A percentile compares a stretch with the other conserved stretches of the same genome.
These are phyloP conservation scores for Arothron firmamentum DNA, from an alignment of 2,113 vertebrate genomes.

Conservation along the genomic window DNA sequence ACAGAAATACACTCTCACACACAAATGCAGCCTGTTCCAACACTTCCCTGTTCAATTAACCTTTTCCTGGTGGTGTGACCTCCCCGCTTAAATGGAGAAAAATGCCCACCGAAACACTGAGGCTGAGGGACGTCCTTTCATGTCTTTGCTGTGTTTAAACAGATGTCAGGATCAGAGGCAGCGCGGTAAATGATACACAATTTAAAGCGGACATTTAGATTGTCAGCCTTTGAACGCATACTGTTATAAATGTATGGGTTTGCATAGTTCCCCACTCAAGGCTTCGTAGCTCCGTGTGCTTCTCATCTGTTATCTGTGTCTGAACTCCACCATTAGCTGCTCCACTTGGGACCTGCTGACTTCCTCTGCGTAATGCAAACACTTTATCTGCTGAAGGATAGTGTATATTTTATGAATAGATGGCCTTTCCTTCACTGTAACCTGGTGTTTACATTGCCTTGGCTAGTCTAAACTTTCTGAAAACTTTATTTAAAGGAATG, in stretches of 20 bases:
- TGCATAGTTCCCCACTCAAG: background rate
- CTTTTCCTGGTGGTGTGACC: background rate
- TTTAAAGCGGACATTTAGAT: background rate
- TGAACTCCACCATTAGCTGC: slow-evolving; percentile 7
- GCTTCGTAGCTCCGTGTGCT: background rate
- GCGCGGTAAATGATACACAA: slow-evolving; percentile 6
- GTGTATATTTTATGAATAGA: slow-evolving; percentile 20
- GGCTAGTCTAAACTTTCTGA: slow-evolving; percentile 12
- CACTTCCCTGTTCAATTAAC: background rate
- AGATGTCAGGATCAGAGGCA: slow-evolving; percentile 1
- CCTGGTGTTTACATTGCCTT: slow-evolving; percentile 23
- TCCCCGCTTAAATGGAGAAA: slow-evolving; percentile 22
- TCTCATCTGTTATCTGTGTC: slow-evolving; percentile 22
- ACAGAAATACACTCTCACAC: slow-evolving; percentile 13
- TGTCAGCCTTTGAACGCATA: background rate
- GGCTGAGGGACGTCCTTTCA: slow-evolving; percentile 14
- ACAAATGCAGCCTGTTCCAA: background rate
- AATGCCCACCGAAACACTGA: slow-evolving; percentile 9
- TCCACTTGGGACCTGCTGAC: slow-evolving; percentile 13
- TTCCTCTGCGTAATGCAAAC: slow-evolving; percentile 35
- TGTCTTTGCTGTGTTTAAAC: slow-evolving; percentile 11
- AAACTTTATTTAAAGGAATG: slow-evolving; percentile 1
- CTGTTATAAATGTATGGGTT: background rate
- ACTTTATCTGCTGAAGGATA: slow-evolving; percentile 21
- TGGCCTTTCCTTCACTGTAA: slow-evolving; percentile 15